Evolutionary conservation across 2,797 vertebrate genomes (phyloP), one percentile per base, ranked within the genome.

Genomic region (Hippoglossus hippoglossus): DNA sequence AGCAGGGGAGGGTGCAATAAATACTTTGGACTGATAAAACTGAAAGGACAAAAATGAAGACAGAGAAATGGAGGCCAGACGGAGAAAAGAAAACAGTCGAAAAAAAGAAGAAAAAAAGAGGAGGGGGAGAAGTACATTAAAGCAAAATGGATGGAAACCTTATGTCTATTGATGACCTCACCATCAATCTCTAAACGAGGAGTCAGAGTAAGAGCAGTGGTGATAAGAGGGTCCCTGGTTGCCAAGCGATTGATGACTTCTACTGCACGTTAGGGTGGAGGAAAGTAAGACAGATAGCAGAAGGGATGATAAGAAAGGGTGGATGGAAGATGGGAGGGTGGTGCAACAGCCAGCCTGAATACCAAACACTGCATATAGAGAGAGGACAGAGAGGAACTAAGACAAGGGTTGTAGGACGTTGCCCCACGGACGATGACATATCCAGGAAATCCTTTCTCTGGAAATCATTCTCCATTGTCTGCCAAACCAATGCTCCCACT

Each of bases 191-290:
- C 73, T 70, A 63, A 49, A 82, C 68, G 69, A 83, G 65, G 54
- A 71, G 75, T 72, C 79, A 75, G 67, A 80, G 57, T 77, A 82
- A 89, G 70, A 72, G 75, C 70, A 71, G 55, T 46, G 73, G 77
- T 84, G 87, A 88, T 91, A 90, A 92, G 87, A 80, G 72, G 67
- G 70, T 76, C 62, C 63, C 71, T 52, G 46, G 83, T 84, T 81
- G 71, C 73, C 70, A 63, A 55, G 78, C 68, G 56, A 91, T 84
- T 86, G 89, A 93, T 84, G 86, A 78, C 78, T 86, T 82, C 67
- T 81, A 80, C 71, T 67, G 67, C 56, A 68, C 54, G n/a, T 52
- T 63, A 65, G 59, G 66, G 73, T 69, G 62, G 83, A 84, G 55
- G 69, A 74, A 73, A 55, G 22, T 58, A 75, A 83, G 71, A 85